Conservation (phyloP, 64 coral and sea anemone species). For the Cladopsammia gracilis region DNA sequence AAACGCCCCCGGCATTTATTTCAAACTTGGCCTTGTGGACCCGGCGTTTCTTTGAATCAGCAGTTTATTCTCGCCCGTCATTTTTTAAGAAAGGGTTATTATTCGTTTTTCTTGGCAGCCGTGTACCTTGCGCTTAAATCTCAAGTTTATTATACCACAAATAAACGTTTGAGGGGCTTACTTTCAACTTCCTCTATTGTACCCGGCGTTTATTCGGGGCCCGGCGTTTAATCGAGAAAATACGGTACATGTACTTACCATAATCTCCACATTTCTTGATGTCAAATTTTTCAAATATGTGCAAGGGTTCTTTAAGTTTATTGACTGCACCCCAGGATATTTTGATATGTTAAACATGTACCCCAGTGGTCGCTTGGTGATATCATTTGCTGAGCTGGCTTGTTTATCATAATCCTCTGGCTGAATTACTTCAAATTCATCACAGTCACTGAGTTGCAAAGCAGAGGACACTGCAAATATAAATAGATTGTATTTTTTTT, state of each 20-base stretch:
- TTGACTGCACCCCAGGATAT: slow-evolving; percentile 32
- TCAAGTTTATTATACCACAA: too few relatives aligned
- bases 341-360: slow-evolving; percentile 28
- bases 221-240: too few relatives aligned
- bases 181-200: too few relatives aligned
- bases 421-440: slow-evolving; percentile 61
- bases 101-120: too few relatives aligned
- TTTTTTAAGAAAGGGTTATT: too few relatives aligned
- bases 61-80: too few relatives aligned
- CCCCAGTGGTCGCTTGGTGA: slow-evolving; percentile 77
- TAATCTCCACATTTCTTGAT: slow-evolving; percentile 60
- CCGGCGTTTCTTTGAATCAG: too few relatives aligned
- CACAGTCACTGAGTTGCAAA: slow-evolving; percentile 56
- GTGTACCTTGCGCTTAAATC: too few relatives aligned
- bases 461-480: slow-evolving; percentile 34
- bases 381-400: slow-evolving; percentile 34
- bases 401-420: slow-evolving; percentile 76
- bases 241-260: slow-evolving; percentile 32
- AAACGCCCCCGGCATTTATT: too few relatives aligned
- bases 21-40: too few relatives aligned
- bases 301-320: slow-evolving; percentile 78
- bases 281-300: slow-evolving; percentile 71
- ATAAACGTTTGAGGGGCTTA: too few relatives aligned
- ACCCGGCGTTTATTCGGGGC: too few relatives aligned
- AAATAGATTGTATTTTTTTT: neutral